Evolutionary conservation across 2,113 vertebrate species (phyloP).

Genomic region (Thinocorus orbignyianus): DNA sequence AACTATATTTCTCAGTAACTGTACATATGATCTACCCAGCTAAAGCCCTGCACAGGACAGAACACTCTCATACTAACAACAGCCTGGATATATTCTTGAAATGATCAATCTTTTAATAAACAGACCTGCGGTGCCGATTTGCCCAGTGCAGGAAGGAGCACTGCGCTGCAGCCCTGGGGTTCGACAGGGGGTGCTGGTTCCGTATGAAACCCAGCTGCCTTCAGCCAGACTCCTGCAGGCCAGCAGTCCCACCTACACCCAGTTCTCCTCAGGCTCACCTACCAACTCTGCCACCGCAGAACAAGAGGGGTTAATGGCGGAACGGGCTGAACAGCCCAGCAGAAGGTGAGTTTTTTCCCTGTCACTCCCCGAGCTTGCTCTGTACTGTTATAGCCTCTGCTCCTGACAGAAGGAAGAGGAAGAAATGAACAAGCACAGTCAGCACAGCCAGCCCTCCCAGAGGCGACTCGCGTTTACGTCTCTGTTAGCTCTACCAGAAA

Average conservation of each 20-base stretch:
- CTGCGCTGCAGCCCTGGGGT: neutral
- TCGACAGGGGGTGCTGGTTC: neutral
- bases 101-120: neutral
- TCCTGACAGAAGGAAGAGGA: neutral
- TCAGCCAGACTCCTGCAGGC: neutral
- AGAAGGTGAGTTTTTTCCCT: neutral
- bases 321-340: neutral
- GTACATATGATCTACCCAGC: neutral
- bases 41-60: neutral
- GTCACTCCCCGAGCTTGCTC: neutral
- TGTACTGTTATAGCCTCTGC: neutral
- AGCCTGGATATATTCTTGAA: neutral
- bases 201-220: neutral
- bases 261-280: neutral
- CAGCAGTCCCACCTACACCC: neutral
- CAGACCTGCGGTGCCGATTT: neutral
- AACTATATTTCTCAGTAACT: neutral
- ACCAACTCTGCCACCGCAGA: neutral
- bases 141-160: neutral
- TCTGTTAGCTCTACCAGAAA: neutral
- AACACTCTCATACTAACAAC: neutral
- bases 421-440: neutral
- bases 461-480: neutral
- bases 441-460: neutral
- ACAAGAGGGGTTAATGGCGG: neutral